A percentile compares a stretch with the other conserved stretches of the same genome.
These are phyloP conservation scores for Lamprotornis superbus DNA, from an alignment of 2,113 vertebrate genomes.

Conservation along the genomic window DNA sequence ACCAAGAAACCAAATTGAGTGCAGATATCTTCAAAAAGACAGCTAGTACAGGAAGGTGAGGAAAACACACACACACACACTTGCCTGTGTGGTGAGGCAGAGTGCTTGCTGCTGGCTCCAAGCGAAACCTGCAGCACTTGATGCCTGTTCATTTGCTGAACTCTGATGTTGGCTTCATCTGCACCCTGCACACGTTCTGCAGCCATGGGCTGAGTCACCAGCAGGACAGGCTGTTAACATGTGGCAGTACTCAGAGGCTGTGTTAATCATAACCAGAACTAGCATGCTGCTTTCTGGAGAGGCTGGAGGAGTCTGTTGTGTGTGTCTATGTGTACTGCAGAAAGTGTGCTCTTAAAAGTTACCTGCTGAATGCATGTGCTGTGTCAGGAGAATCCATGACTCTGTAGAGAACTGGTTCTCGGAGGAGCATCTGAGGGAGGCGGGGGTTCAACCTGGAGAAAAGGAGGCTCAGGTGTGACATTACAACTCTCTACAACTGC, in stretches of 20 bases:
- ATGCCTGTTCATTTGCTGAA: neutral
- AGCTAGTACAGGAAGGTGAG: neutral
- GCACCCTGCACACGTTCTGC: neutral
- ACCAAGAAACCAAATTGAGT: too few species aligned
- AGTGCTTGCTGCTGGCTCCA: neutral
- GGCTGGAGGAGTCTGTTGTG: neutral
- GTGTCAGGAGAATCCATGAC: neutral
- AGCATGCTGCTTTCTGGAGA: neutral
- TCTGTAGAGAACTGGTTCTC: neutral
- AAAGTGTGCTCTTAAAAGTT: neutral
- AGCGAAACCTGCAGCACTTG: neutral
- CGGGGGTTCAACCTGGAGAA: neutral
- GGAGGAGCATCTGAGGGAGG: neutral
- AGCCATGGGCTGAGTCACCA: neutral
- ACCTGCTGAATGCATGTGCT: neutral
- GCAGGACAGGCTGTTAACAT: neutral
- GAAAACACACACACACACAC: neutral
- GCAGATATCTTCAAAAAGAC: neutral
- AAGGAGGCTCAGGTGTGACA: neutral
- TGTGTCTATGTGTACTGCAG: neutral
- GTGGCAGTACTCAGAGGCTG: neutral
- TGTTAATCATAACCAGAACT: constrained; percentile 8
- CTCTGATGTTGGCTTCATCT: neutral
- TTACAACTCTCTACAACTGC: fast-evolving
- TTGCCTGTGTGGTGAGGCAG: neutral